A percentile compares a stretch with the other conserved stretches of the same genome.
These are phyloP conservation scores for Knipowitschia caucasica DNA, from an alignment of 2,797 vertebrate genomes.

Conservation along the genomic window DNA sequence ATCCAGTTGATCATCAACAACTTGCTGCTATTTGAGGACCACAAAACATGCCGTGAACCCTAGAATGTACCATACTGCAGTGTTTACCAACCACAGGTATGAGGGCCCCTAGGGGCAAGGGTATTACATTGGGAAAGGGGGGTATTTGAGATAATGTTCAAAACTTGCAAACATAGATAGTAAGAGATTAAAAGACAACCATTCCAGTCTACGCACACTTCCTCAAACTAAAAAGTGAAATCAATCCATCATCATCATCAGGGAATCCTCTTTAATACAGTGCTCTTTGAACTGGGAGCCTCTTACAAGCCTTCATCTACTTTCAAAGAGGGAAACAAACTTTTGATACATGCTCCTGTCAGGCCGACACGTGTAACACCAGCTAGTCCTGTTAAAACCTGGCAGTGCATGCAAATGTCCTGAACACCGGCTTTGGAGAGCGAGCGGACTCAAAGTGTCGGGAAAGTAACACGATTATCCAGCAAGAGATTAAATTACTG, in stretches of 20 bases:
- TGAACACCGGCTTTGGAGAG: slow-evolving; percentile 14
- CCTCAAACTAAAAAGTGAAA: neutral
- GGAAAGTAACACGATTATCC: slow-evolving; percentile 47
- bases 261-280: neutral
- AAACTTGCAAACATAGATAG: too few relatives aligned
- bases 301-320: slow-evolving; percentile 1
- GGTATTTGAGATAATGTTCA: too few relatives aligned
- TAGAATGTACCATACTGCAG: too few relatives aligned
- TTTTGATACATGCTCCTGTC: slow-evolving; percentile 16
- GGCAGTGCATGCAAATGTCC: slow-evolving; percentile 5
- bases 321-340: slow-evolving; percentile 37
- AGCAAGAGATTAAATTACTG: slow-evolving; percentile 30
- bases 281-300: neutral
- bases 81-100: too few relatives aligned
- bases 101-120: too few relatives aligned
- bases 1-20: too few relatives aligned
- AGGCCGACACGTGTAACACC: slow-evolving; percentile 21
- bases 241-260: neutral
- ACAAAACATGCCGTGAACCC: too few relatives aligned
- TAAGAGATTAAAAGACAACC: too few relatives aligned
- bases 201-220: too few relatives aligned
- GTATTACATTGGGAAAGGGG: too few relatives aligned
- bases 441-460: slow-evolving; percentile 26
- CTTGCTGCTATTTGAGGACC: too few relatives aligned
- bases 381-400: slow-evolving; percentile 26